A percentile compares a stretch with the other conserved stretches of the same genome.
phyloP scores from a whole-genome alignment of 1,140 invertebrate genomes.

The Drosophila navojoa region DNA sequence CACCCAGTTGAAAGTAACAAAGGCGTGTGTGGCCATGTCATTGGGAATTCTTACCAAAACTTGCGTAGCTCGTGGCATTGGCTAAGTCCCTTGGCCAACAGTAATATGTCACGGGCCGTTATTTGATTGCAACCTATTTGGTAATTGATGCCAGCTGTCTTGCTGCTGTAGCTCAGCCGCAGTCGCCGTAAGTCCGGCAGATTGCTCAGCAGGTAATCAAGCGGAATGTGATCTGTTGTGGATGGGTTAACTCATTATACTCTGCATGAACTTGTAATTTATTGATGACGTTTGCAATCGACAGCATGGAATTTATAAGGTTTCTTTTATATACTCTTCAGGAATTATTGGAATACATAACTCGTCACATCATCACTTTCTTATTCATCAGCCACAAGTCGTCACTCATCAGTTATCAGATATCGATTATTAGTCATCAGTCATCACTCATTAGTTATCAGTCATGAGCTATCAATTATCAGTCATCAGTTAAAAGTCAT shows the following conservation, averaged over 20 bases:
- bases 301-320: neutral
- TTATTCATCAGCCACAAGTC: no score
- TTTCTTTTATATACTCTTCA: neutral
- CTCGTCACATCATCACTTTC: no score
- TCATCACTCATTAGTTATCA: no score
- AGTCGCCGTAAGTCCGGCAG: slow-evolving; percentile 80
- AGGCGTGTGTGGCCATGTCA: neutral
- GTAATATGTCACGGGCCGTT: slow-evolving; percentile 66
- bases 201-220: slow-evolving; percentile 83
- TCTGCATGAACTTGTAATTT: neutral
- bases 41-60: slow-evolving; percentile 64
- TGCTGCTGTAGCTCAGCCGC: slow-evolving; percentile 79
- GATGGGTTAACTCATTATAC: slow-evolving; percentile 1
- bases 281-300: neutral
- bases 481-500: no score
- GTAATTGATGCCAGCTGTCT: slow-evolving; percentile 79
- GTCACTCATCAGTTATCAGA: no score
- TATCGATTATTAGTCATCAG: no score
- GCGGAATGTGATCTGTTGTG: slow-evolving; percentile 82
- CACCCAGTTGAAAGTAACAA: no score
- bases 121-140: slow-evolving; percentile 79
- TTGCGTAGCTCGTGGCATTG: slow-evolving; percentile 71
- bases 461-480: no score
- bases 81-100: slow-evolving; percentile 71
- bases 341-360: no score